A percentile compares a stretch with the other conserved stretches of the same genome.
These are phyloP conservation scores for Amphiura filiformis DNA, from an alignment of 35 echinoderm and acorn worm species.

Conservation along the genomic window DNA sequence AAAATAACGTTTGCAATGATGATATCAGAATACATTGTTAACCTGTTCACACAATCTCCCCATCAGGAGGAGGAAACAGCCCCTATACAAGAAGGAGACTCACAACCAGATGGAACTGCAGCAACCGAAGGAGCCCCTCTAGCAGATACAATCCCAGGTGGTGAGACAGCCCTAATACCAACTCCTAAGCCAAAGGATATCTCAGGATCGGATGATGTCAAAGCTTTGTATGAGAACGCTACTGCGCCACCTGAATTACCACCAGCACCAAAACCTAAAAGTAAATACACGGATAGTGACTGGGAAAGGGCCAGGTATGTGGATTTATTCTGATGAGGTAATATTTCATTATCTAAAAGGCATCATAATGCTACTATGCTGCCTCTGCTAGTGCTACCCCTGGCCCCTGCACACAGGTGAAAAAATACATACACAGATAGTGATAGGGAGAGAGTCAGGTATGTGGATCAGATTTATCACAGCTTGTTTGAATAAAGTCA, in stretches of 20 bases:
- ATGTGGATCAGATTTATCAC: too few species aligned
- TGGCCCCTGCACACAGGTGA: too few species aligned
- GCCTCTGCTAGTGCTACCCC: too few species aligned
- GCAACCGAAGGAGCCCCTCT: neutral
- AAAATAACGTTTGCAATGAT: too few species aligned
- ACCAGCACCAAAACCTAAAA: constrained; percentile 63
- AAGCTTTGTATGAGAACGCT: constrained; percentile 70
- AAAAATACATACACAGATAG: too few species aligned
- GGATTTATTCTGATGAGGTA: neutral
- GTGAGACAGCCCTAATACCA: neutral
- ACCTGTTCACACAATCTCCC: too few species aligned
- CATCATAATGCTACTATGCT: too few species aligned
- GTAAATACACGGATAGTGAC: constrained; percentile 76
- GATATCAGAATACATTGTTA: too few species aligned
- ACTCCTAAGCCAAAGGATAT: constrained; percentile 53
- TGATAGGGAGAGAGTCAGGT: too few species aligned
- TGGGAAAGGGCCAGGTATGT: constrained; percentile 91
- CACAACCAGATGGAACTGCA: neutral
- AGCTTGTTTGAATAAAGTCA: too few species aligned
- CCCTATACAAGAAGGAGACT: neutral
- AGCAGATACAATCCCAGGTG: neutral
- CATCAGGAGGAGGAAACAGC: neutral
- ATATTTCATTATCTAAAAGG: too few species aligned
- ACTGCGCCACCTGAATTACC: constrained; percentile 72
- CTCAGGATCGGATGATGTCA: constrained; percentile 20